Evolutionary conservation across 2,888 invertebrate genomes (phyloP).

Genomic region (Cacoxenus indagator): DNA sequence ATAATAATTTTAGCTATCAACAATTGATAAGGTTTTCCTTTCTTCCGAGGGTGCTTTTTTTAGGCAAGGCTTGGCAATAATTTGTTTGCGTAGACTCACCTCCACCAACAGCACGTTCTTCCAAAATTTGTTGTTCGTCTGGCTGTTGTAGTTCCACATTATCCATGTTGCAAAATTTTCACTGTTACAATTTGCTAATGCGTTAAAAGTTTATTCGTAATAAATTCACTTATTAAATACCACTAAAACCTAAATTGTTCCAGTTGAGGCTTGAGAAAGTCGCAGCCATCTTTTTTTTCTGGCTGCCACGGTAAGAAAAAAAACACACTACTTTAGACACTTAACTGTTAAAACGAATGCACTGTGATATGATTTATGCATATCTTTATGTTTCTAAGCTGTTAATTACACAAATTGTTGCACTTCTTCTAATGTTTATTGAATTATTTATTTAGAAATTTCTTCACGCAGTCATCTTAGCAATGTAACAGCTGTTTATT

Average conservation of each 20-base stretch:
- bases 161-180: neutral
- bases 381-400: too few species aligned
- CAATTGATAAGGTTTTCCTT: too few species aligned
- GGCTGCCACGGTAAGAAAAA: neutral
- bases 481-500: constrained; percentile 51
- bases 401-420: too few species aligned
- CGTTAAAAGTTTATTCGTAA: too few species aligned
- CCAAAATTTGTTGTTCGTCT: neutral
- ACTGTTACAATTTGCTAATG: too few species aligned
- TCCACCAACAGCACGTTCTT: neutral
- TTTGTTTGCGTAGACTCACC: neutral
- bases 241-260: too few species aligned
- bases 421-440: neutral
- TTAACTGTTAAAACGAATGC: constrained; percentile 27
- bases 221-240: too few species aligned
- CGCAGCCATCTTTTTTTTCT: constrained; percentile 30
- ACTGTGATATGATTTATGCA: constrained; percentile 12
- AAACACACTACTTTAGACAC: constrained; percentile 13
- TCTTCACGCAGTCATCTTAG: neutral
- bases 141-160: neutral
- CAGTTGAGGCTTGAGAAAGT: constrained; percentile 4
- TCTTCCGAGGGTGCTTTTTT: neutral
- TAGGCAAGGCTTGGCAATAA: neutral
- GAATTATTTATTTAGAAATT: constrained; percentile 15
- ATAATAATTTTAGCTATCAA: neutral